Conservation (phyloP, 2,888 invertebrate species). For the Biston betularia region DNA sequence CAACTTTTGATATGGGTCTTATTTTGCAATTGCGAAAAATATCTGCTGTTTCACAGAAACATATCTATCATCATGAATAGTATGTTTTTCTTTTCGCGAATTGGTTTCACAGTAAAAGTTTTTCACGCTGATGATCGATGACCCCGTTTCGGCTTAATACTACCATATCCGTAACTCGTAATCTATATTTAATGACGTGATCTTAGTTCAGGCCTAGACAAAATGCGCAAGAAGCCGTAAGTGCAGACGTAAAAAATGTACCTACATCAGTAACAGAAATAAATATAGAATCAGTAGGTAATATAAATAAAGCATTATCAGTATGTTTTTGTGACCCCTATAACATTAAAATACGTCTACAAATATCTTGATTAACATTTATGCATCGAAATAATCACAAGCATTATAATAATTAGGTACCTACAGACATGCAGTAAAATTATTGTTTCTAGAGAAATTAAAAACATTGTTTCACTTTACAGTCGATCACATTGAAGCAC, state of each 20-base stretch:
- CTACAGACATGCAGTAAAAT: slow-evolving; percentile 30
- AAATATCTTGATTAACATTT: slow-evolving; percentile 42
- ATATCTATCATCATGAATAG: too few relatives aligned
- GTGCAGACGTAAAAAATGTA: slow-evolving; percentile 19
- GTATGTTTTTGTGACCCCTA: slow-evolving; percentile 50
- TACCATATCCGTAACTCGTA: too few relatives aligned
- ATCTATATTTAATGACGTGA: too few relatives aligned
- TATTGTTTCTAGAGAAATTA: slow-evolving; percentile 34
- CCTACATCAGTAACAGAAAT: slow-evolving; percentile 25
- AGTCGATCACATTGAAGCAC: slow-evolving; percentile 15
- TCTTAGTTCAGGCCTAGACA: neutral
- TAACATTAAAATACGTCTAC: slow-evolving; percentile 44
- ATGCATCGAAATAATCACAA: slow-evolving; percentile 40
- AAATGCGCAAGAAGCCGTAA: neutral
- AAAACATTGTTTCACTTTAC: slow-evolving; percentile 22
- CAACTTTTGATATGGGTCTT: neutral
- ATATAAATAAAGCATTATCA: slow-evolving; percentile 35
- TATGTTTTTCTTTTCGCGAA: too few relatives aligned
- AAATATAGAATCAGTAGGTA: slow-evolving; percentile 32
- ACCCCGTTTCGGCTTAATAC: too few relatives aligned
- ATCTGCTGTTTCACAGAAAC: too few relatives aligned
- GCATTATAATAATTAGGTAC: slow-evolving; percentile 32
- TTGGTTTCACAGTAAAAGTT: too few relatives aligned
- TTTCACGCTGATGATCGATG: too few relatives aligned
- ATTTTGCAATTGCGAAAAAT: neutral